Evolutionary conservation across 2,888 invertebrate species (phyloP), one percentile per base, ranked within the genome.

Genomic region (Oscheius sp.): DNA sequence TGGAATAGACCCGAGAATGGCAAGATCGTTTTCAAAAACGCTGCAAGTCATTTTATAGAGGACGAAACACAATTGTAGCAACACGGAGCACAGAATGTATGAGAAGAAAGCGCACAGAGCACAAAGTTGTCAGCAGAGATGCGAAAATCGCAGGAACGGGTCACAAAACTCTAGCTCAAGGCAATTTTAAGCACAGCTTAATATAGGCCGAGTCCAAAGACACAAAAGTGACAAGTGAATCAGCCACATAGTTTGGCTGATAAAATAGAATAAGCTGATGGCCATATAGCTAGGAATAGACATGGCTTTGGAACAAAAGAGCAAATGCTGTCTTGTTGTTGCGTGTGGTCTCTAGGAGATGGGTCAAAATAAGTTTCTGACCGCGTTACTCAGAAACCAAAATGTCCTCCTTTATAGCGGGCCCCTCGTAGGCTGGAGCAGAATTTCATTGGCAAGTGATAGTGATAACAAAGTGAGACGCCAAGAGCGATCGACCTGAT

Each of bases 181-280:
- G 21, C 32, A 29, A 3, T 29, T 29, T 58, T 29, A 58, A 11
- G 48, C 42, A 42, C 42, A 42, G 42, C 7, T 7, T 42, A 7
- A 42, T 42, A 42, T 7, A 7, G 3, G 42, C 42, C 3, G 42
- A 42, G 42, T 42, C 7, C 42, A 42, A 42, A 42, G 42, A 5
- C 42, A 42, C 42, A 42, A 42, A 42, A 42, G 42, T 42, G 42
- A 60, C 42, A 37, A 63, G 48, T 63, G 63, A 63, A 32, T 48
- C 63, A 63, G 32, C 33, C 63, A 63, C 50, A 63, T 63, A 63
- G 63, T 63, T 63, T 63, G 48, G 5, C 48, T 48, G 63, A 63
- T 63, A 63, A 63, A 50, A 63, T 63, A 63, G 29, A 63, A 47
- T n/a, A 48, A 63, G 7, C 32, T n/a, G 63, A 53, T 53, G 29